Conservation (phyloP, 2,797 vertebrate genomes). For the Acrocephalus scirpaceus region DNA sequence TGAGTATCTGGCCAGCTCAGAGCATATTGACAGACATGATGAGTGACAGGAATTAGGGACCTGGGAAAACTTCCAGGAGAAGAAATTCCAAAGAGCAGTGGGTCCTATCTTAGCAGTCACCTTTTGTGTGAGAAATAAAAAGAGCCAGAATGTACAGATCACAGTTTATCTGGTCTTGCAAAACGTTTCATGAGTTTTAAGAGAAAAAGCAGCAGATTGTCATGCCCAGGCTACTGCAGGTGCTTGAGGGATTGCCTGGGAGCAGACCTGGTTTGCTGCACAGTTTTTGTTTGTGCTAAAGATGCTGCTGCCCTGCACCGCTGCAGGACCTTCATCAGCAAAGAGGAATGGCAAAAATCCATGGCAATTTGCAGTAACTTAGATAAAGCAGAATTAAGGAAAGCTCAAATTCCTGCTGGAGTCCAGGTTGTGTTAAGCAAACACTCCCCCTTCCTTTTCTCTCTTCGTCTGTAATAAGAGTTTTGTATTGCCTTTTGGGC, state of each 20-base stretch:
- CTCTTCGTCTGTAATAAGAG: not conserved
- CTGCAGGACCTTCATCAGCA: not conserved
- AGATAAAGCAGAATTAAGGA: not conserved
- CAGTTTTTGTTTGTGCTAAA: not conserved
- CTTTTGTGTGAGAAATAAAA: not conserved
- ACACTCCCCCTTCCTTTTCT: not conserved
- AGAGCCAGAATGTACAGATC: not conserved
- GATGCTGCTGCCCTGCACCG: not conserved
- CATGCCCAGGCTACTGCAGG: not conserved
- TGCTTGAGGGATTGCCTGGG: not conserved
- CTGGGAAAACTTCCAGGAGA: not conserved
- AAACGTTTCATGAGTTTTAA: not conserved
- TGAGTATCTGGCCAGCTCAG: not conserved
- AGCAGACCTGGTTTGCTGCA: not conserved
- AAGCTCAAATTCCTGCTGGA: not conserved
- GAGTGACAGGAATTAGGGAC: not conserved
- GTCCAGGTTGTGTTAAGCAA: not conserved
- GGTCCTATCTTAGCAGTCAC: not conserved
- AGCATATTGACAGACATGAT: not conserved
- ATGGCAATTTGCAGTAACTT: not conserved
- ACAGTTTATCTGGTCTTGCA: not conserved
- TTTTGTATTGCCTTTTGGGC: not conserved
- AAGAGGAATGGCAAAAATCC: not conserved
- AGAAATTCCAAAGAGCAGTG: not conserved
- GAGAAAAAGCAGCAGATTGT: not conserved